phyloP scores from a whole-genome alignment of 2,113 vertebrate species.

The Mixornis gularis region DNA sequence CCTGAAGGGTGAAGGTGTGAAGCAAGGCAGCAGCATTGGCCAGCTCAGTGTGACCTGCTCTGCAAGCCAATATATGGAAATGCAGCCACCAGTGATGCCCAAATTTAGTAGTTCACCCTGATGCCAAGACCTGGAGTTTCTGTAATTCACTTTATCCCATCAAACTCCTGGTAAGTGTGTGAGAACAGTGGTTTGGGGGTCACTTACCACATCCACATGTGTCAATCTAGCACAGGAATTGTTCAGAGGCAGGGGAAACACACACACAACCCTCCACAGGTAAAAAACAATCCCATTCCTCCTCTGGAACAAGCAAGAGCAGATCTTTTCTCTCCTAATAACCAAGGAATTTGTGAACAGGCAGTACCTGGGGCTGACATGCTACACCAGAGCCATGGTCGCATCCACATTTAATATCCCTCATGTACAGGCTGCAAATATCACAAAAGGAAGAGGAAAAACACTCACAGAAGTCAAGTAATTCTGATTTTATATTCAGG shows the following conservation, averaged over 20 bases:
- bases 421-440: background rate
- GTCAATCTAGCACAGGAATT: background rate
- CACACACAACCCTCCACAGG: background rate
- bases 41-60: background rate
- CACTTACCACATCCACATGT: background rate
- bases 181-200: background rate
- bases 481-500: constrained; percentile 65
- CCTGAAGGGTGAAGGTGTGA: background rate
- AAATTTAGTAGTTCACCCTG: background rate
- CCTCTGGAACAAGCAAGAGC: background rate
- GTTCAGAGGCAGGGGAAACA: background rate
- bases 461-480: constrained; percentile 53
- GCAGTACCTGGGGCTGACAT: background rate
- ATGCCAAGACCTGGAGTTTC: background rate
- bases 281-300: background rate
- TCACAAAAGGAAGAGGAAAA: constrained; percentile 52
- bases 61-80: background rate
- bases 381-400: background rate
- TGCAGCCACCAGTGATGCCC: fast-evolving
- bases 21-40: fast-evolving
- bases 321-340: background rate
- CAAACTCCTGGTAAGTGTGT: background rate
- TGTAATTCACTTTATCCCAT: background rate
- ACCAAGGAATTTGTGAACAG: background rate
- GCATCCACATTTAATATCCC: background rate